Evolutionary conservation across 2,113 vertebrate species (phyloP).

Genomic region (Saguinus imperator): DNA sequence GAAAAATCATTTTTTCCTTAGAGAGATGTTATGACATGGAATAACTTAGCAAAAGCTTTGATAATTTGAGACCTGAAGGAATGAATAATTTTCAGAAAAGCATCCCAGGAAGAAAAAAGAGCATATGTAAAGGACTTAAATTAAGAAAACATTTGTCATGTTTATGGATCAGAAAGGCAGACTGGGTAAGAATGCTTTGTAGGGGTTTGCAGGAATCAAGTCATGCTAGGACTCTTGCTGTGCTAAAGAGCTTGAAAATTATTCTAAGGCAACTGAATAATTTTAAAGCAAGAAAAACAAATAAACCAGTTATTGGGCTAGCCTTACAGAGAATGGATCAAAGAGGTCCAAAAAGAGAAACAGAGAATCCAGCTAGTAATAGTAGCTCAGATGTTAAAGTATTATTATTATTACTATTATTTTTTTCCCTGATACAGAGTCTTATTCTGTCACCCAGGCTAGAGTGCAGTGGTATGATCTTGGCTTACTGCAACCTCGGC

Average conservation of each 20-base stretch:
- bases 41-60: not conserved
- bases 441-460: too few species aligned
- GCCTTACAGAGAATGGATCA: not conserved
- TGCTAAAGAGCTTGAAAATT: not conserved
- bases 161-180: not conserved
- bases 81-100: not conserved
- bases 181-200: not conserved
- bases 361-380: not conserved
- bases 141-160: not conserved
- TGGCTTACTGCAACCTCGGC: too few species aligned
- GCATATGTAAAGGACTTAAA: not conserved
- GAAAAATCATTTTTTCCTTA: not conserved
- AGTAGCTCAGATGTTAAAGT: not conserved
- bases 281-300: constrained; percentile 23
- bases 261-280: not conserved
- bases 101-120: not conserved
- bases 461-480: too few species aligned
- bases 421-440: too few species aligned
- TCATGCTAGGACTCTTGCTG: not conserved
- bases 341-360: not conserved
- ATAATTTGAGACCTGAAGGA: not conserved
- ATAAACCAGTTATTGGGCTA: not conserved
- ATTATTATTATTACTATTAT: too few species aligned
- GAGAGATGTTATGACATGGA: not conserved
- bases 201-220: not conserved